Conservation (phyloP, 1,140 invertebrate genomes). For the Danaus melanippus region DNA sequence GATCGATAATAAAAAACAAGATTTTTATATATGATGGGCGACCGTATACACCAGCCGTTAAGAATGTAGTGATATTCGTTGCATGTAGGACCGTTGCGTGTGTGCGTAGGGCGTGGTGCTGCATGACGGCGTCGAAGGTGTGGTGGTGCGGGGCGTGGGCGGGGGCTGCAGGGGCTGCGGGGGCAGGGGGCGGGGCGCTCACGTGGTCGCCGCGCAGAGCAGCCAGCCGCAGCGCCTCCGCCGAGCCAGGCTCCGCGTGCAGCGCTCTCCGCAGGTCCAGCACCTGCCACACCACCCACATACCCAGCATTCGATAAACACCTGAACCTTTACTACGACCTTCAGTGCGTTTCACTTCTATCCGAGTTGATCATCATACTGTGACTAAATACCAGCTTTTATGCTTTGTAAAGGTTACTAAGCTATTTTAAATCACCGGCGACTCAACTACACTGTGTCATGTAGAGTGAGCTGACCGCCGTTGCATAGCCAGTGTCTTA, state of each 20-base stretch:
- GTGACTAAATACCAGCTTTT: too few species aligned
- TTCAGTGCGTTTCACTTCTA: too few species aligned
- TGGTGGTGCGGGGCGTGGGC: constrained; percentile 56
- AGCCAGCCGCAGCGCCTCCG: constrained; percentile 67
- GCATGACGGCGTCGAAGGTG: constrained; percentile 71
- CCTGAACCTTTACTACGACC: too few species aligned
- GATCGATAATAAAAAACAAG: too few species aligned
- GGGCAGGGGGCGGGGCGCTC: constrained; percentile 43
- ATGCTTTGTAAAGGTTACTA: too few species aligned
- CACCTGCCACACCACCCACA: constrained; percentile 69
- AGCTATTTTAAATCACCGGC: neutral
- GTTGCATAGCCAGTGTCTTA: too few species aligned
- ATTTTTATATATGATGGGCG: too few species aligned
- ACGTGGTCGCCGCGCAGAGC: constrained; percentile 67
- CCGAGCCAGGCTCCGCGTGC: constrained; percentile 74
- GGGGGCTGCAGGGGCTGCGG: constrained; percentile 30
- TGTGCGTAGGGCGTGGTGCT: constrained; percentile 59
- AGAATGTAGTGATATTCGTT: constrained; percentile 1
- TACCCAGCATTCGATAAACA: neutral
- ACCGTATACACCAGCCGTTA: too few species aligned
- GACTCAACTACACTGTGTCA: constrained; percentile 1
- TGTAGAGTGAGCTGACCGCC: too few species aligned
- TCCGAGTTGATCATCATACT: too few species aligned
- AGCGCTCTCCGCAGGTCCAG: constrained; percentile 78
- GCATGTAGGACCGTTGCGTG: constrained; percentile 40